Evolutionary conservation across 2,113 vertebrate genomes (phyloP), one percentile per base, ranked within the genome.

Genomic region (Gymnarchus niloticus): DNA sequence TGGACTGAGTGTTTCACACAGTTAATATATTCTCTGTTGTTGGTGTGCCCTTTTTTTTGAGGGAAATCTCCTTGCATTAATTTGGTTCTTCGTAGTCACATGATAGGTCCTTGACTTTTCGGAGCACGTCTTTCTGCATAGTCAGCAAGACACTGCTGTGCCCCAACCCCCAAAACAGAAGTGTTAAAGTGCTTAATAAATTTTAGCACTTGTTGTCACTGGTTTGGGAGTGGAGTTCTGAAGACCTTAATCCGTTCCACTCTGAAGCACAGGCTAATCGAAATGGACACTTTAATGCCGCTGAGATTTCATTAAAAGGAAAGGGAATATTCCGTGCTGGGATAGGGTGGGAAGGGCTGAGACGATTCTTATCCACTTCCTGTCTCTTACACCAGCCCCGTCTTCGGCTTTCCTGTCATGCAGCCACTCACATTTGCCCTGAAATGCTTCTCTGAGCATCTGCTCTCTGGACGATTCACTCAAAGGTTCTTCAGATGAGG

Each of bases 201-300:
- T 54, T 82, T 54, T 54, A 14, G 23, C 25, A 14, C 46, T 23
- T 65, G 57, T 12, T 52, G 41, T 49, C 57, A 84, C 19, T 54
- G 14, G 28, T 51, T n/a, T 17, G 0, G 41, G 83, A 46, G 41
- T 56, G 83, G 19, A 44, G 23, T 73, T 80, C 86, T 28, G 83
- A 82, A 76, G 77, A 89, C 87, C 88, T 78, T 84, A 73, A 89
- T 89, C 88, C 78, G 88, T 90, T 90, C 86, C 85, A 80, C 76
- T 84, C 81, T 85, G 84, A 81, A 85, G 88, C 76, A 49, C 85
- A 59, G 4, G 10, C 85, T 88, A 89, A 87, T 89, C 86, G 49
- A 86, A 87, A 87, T 33, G 49, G 86, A 69, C 83, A 61, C 86
- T 86, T 87, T 88, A 37, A 17, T 8, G 49, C 28, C 56, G 57